Evolutionary conservation across 2,797 vertebrate species (phyloP).

Genomic region (Peromyscus nudipes): DNA sequence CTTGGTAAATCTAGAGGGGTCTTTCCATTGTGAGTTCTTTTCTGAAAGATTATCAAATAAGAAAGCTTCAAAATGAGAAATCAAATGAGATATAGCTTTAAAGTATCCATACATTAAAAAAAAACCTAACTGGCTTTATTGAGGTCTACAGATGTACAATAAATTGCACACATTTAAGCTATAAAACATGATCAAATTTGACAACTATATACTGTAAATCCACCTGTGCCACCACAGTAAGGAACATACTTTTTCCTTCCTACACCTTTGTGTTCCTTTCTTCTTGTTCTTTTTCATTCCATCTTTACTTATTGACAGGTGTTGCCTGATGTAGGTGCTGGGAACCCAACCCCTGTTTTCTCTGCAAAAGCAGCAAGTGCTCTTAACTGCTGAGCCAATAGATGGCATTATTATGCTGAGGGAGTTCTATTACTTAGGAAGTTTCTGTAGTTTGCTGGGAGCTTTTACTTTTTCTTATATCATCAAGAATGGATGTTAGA

Average conservation of each 20-base stretch:
- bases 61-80: background rate
- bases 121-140: background rate
- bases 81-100: background rate
- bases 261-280: background rate
- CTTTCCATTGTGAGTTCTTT: background rate
- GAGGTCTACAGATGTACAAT: background rate
- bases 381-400: background rate
- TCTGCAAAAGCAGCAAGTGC: background rate
- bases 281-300: background rate
- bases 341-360: background rate
- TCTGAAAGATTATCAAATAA: constrained; percentile 21
- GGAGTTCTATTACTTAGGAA: background rate
- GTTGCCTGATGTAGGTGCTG: background rate
- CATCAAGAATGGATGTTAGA: background rate
- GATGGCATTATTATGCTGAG: background rate
- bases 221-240: background rate
- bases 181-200: background rate
- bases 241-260: background rate
- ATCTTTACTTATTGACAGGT: background rate
- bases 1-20: background rate
- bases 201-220: background rate
- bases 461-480: background rate
- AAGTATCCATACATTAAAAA: background rate
- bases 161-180: background rate
- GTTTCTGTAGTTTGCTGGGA: background rate